Evolutionary conservation across 2,113 vertebrate species (phyloP).

Genomic region (Paracanthobrama guichenoti): DNA sequence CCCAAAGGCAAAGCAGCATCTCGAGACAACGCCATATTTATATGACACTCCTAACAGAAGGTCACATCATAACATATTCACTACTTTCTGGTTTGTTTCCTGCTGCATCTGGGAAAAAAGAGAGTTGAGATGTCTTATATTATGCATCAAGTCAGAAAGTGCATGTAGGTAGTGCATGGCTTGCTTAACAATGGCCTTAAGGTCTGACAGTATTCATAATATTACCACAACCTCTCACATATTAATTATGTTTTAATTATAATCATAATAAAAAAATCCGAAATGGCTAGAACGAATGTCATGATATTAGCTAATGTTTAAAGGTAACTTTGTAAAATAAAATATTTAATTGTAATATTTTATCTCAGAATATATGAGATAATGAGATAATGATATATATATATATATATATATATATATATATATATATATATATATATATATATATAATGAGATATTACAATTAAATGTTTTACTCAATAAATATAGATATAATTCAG

Average conservation of each 20-base stretch:
- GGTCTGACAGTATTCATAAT: background rate
- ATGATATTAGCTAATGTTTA: background rate
- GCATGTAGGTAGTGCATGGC: background rate
- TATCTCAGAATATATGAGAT: no score
- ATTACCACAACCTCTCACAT: background rate
- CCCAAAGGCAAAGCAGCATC: slow-evolving; percentile 21
- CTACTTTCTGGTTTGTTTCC: background rate
- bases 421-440: no score
- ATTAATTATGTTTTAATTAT: background rate
- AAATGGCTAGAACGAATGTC: background rate
- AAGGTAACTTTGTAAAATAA: background rate
- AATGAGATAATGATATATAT: no score
- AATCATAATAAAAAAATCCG: background rate
- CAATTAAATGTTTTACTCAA: no score
- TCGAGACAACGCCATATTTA: slow-evolving; percentile 20
- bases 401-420: no score
- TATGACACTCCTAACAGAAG: slow-evolving; percentile 28
- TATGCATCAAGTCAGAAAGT: background rate
- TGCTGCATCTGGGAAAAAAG: background rate
- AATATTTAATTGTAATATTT: background rate
- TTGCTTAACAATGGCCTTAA: slow-evolving; percentile 9
- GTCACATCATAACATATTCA: background rate
- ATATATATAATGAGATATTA: no score
- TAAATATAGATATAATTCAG: no score
- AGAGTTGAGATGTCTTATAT: background rate